Evolutionary conservation across 1,140 invertebrate genomes (phyloP).

Genomic region (Meloidogyne chitwoodi): DNA sequence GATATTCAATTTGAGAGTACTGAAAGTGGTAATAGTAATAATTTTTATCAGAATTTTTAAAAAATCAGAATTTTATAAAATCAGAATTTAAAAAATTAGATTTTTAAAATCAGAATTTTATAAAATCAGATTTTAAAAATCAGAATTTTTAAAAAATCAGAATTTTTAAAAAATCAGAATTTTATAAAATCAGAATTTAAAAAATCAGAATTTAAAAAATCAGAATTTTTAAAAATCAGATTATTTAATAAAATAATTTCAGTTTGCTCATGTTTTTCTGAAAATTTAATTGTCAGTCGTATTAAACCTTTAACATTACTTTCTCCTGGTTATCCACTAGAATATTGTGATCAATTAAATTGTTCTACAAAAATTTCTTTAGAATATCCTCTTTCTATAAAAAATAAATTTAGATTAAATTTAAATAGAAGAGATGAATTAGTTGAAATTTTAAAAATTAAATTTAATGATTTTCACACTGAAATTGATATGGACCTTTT

Average conservation of each 20-base stretch:
- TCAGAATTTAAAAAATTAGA: too few relatives aligned
- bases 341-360: constrained; percentile 34
- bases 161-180: too few relatives aligned
- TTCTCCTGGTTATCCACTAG: constrained; percentile 35
- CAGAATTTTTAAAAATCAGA: too few relatives aligned
- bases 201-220: too few relatives aligned
- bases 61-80: too few relatives aligned
- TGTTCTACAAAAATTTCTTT: constrained; percentile 21
- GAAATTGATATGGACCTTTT: constrained; percentile 33
- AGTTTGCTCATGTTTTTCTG: constrained; percentile 28
- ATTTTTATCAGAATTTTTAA: too few relatives aligned
- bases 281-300: constrained; percentile 1
- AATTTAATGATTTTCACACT: constrained; percentile 14
- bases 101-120: too few relatives aligned
- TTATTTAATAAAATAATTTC: constrained; percentile 20
- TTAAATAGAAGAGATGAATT: not conserved
- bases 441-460: constrained; percentile 11
- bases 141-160: too few relatives aligned
- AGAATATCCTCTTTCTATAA: not conserved
- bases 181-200: too few relatives aligned
- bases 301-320: not conserved
- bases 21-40: constrained; percentile 1
- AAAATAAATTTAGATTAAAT: too few relatives aligned
- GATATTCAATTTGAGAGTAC: not conserved
- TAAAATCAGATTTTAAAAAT: too few relatives aligned